Evolutionary conservation across 1,140 invertebrate genomes (phyloP).

Genomic region (Polypedilum vanderplanki): DNA sequence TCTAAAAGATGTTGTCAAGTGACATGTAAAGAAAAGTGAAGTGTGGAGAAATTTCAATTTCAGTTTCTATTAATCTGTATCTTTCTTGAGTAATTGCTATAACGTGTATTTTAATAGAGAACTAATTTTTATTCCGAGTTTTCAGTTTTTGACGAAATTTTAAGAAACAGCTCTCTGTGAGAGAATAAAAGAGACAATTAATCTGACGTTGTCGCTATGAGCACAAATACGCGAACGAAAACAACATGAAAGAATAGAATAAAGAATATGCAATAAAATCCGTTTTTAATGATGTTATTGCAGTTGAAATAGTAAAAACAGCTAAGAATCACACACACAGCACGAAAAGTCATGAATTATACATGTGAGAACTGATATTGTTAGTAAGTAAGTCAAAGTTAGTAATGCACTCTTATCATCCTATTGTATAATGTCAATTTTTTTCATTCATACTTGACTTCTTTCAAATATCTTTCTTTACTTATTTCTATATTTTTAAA

Average conservation of each 20-base stretch:
- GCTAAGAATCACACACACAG: neutral
- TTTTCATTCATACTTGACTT: neutral
- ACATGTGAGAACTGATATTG: neutral
- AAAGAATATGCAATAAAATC: neutral
- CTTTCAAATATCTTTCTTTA: neutral
- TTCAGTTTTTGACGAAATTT: neutral
- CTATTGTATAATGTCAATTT: neutral
- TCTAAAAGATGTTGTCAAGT: too few relatives aligned
- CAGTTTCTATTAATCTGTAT: neutral
- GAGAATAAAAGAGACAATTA: neutral
- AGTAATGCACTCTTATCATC: neutral
- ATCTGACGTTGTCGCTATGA: neutral
- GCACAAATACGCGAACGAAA: neutral
- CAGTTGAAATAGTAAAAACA: neutral
- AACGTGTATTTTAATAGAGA: neutral
- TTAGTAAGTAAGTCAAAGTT: constrained; percentile 1
- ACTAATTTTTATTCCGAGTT: too few relatives aligned
- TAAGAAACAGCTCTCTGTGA: neutral
- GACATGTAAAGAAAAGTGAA: neutral
- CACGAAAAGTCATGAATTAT: neutral
- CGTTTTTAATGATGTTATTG: neutral
- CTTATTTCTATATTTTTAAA: neutral
- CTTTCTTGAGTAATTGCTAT: neutral
- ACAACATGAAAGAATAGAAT: neutral
- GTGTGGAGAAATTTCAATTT: neutral